Percentiles rank a stretch among this genome's conserved stretches.
These are phyloP conservation scores for Drosophila tristis DNA, from an alignment of 1,140 invertebrate genomes.

Conservation along the genomic window DNA sequence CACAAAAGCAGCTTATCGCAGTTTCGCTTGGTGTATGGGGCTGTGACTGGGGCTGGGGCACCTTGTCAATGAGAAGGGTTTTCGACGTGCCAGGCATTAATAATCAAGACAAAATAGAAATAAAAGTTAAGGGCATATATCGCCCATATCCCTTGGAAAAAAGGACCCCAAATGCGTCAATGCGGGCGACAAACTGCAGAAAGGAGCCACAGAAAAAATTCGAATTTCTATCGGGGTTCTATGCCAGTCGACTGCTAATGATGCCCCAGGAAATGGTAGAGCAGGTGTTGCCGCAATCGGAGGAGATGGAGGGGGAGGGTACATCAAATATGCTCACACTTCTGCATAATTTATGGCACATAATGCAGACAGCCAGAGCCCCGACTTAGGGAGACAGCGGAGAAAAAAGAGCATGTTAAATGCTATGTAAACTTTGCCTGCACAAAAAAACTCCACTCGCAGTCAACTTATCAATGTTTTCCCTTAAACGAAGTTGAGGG, in stretches of 20 bases:
- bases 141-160: conserved; percentile 9
- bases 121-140: conserved; percentile 13
- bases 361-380: conserved; percentile 25
- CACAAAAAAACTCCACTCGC: conserved; percentile 21
- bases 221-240: conserved; percentile 20
- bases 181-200: conserved; percentile 69
- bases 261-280: conserved; percentile 55
- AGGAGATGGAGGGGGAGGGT: conserved; percentile 1
- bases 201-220: conserved; percentile 28
- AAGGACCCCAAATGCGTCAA: conserved; percentile 48
- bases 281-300: conserved; percentile 62
- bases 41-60: conserved; percentile 23
- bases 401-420: conserved; percentile 54
- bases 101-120: conserved; percentile 31
- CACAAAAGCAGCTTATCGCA: conserved; percentile 75
- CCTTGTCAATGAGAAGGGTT: conserved; percentile 50
- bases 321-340: conserved; percentile 71
- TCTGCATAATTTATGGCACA: conserved; percentile 75
- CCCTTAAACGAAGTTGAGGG: conserved; percentile 41
- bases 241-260: conserved; percentile 76
- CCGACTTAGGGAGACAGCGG: conserved; percentile 1
- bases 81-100: conserved; percentile 68
- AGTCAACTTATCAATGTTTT: conserved; percentile 59
- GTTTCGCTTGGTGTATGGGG: conserved; percentile 6
- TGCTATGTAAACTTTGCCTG: conserved; percentile 60